These are phyloP conservation scores for Cromileptes altivelis DNA, from an alignment of 2,113 vertebrate genomes.

Conservation along the genomic window DNA sequence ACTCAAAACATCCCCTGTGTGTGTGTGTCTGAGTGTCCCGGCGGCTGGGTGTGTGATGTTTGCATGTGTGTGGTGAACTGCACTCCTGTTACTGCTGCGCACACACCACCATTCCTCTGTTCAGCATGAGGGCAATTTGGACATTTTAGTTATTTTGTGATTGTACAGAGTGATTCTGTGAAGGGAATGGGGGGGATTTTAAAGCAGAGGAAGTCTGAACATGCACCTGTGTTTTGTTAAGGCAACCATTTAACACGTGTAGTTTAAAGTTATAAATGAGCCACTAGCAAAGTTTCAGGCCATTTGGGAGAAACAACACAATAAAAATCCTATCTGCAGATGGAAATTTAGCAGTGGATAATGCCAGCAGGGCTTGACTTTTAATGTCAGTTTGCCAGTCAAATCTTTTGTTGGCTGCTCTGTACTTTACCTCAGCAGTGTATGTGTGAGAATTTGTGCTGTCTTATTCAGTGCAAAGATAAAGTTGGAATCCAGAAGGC, in stretches of 20 bases:
- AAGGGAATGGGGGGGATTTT: conserved; percentile 1
- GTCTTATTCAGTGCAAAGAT: background rate
- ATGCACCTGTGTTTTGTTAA: background rate
- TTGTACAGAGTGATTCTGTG: background rate
- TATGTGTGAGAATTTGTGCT: background rate
- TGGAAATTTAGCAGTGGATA: background rate
- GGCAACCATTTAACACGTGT: background rate
- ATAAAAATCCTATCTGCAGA: conserved; percentile 12
- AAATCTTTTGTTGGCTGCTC: conserved; percentile 15
- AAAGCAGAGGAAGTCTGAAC: background rate
- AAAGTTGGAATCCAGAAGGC: background rate
- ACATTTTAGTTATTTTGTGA: conserved; percentile 30
- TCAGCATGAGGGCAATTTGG: conserved; percentile 40
- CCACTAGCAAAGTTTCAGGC: background rate
- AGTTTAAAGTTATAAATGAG: background rate
- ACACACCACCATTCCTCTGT: conserved; percentile 19
- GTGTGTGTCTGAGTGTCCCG: conserved; percentile 14
- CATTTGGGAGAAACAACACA: background rate
- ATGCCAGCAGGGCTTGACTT: background rate
- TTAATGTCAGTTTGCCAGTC: conserved; percentile 10
- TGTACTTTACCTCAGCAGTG: background rate
- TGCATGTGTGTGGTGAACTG: conserved; percentile 50
- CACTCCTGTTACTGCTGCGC: conserved; percentile 16
- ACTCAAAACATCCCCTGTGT: conserved; percentile 68
- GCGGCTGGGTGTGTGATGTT: conserved; percentile 43